Conservation (phyloP, 2,113 vertebrate species). For the Chitala chitala region DNA sequence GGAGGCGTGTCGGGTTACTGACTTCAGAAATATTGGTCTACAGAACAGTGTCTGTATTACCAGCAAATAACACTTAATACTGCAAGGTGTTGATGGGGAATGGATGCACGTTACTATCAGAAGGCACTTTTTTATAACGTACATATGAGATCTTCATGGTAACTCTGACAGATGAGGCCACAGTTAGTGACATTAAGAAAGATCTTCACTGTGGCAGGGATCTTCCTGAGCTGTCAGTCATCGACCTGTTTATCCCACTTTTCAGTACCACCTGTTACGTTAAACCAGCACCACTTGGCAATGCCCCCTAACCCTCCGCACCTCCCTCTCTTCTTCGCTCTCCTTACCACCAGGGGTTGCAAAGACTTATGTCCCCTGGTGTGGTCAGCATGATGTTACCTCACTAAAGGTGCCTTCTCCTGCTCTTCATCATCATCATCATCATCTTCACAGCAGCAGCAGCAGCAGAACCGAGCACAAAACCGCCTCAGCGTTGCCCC, state of each 20-base stretch:
- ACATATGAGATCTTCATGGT: too few species aligned
- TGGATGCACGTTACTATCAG: too few species aligned
- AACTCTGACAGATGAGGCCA: neutral
- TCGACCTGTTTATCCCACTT: neutral
- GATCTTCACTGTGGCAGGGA: neutral
- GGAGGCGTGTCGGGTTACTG: too few species aligned
- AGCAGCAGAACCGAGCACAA: slow-evolving; percentile 55
- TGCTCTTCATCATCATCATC: slow-evolving; percentile 37
- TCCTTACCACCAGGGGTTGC: neutral
- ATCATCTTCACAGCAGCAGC: slow-evolving; percentile 42
- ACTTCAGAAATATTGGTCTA: too few species aligned
- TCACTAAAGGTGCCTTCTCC: slow-evolving; percentile 63
- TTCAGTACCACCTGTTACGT: neutral
- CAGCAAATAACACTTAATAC: too few species aligned
- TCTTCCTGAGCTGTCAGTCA: neutral
- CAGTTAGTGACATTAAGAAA: neutral
- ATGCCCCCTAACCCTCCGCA: too few species aligned
- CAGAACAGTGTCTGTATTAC: too few species aligned
- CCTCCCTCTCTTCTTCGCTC: too few species aligned
- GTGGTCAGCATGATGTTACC: slow-evolving; percentile 44
- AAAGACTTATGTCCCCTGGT: neutral
- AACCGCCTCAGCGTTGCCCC: slow-evolving; percentile 51
- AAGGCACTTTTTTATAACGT: too few species aligned
- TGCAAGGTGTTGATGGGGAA: too few species aligned
- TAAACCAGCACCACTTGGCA: neutral